These are phyloP conservation scores for Arrhamphus sclerolepis DNA, from an alignment of 2,797 vertebrate species.

Conservation along the genomic window DNA sequence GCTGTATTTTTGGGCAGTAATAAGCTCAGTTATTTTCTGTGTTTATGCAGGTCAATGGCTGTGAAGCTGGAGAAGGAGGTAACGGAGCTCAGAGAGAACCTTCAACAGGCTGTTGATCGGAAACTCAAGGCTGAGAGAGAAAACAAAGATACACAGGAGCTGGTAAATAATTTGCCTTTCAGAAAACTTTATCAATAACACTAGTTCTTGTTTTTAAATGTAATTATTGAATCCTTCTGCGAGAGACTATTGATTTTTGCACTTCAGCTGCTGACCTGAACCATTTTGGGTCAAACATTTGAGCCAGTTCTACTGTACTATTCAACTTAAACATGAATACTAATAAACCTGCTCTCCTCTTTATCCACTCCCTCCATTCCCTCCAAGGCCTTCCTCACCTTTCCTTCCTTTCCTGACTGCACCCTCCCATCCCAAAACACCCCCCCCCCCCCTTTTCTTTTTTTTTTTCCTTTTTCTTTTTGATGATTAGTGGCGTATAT, in stretches of 20 bases:
- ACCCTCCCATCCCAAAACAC: neutral
- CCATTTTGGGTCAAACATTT: conserved; percentile 22
- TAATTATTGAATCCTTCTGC: conserved; percentile 25
- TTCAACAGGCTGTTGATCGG: conserved; percentile 63
- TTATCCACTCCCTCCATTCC: conserved; percentile 7
- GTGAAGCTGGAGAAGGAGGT: conserved; percentile 62
- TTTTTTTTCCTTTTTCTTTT: conserved; percentile 38
- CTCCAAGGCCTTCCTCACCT: conserved; percentile 44
- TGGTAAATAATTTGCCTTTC: conserved; percentile 49
- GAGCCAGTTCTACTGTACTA: conserved; percentile 18
- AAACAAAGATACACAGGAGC: conserved; percentile 51
- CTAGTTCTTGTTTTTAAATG: conserved; percentile 23
- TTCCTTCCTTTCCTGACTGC: conserved; percentile 15
- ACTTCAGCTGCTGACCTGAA: conserved; percentile 7
- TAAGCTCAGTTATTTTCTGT: conserved; percentile 20
- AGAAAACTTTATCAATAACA: conserved; percentile 7
- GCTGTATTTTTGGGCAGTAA: neutral
- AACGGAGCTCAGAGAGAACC: conserved; percentile 52
- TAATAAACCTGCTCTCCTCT: conserved; percentile 25
- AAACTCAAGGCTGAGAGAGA: conserved; percentile 56
- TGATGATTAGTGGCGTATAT: conserved; percentile 82
- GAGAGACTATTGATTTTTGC: conserved; percentile 15
- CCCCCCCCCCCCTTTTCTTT: conserved; percentile 4
- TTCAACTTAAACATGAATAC: conserved; percentile 28
- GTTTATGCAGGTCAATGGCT: conserved; percentile 50